A percentile compares a stretch with the other conserved stretches of the same genome.
phyloP scores from a whole-genome alignment of 2,888 invertebrate species.

The Seira ritae region DNA sequence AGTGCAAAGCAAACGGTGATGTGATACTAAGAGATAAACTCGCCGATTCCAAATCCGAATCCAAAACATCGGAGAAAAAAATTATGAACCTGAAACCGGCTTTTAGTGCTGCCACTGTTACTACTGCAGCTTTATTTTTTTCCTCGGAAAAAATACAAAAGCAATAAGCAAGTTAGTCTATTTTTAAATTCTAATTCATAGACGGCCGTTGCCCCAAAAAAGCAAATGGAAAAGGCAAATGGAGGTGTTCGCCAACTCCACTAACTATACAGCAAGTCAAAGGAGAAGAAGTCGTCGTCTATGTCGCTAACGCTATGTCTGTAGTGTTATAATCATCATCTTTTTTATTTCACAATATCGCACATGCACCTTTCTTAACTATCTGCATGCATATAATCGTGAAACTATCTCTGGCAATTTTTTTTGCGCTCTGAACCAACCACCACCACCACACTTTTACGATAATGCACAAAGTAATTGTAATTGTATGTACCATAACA shows the following conservation, averaged over 20 bases:
- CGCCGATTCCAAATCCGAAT: too few relatives aligned
- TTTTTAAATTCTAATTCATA: constrained; percentile 70
- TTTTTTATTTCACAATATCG: background rate
- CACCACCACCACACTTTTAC: constrained; percentile 13
- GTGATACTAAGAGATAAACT: too few relatives aligned
- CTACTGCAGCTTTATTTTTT: too few relatives aligned
- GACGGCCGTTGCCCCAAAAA: constrained; percentile 73
- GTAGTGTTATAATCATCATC: background rate
- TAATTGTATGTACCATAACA: constrained; percentile 1
- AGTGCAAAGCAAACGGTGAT: too few relatives aligned
- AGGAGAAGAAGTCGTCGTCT: too few relatives aligned
- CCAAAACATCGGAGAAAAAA: too few relatives aligned
- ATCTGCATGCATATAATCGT: constrained; percentile 14
- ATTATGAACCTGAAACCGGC: too few relatives aligned
- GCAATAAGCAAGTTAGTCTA: constrained; percentile 55
- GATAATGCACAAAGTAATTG: constrained; percentile 8
- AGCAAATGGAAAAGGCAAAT: constrained; percentile 51
- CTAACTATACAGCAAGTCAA: background rate
- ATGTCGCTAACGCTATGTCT: background rate
- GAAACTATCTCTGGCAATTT: constrained; percentile 1
- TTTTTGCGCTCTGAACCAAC: constrained; percentile 9
- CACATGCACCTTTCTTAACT: background rate
- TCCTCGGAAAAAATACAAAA: constrained; percentile 15
- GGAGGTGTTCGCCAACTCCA: constrained; percentile 53
- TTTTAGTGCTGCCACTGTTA: constrained; percentile 22